Base-by-base conservation (phyloP, 2,113 vertebrate species). In the Tilapia sparmanii region DNA sequence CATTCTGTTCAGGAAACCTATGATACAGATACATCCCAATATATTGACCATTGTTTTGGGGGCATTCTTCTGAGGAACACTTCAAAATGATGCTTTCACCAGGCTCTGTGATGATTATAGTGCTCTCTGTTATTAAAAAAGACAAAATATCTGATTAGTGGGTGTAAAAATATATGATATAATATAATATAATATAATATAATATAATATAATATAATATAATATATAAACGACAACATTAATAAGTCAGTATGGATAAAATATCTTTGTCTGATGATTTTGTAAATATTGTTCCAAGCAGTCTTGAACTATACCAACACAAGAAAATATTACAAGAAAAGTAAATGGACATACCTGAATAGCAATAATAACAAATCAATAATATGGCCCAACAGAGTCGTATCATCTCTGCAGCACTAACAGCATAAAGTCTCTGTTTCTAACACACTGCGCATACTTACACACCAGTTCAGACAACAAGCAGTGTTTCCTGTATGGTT, bases 1-100 rank as follows among this genome's bases (percentile, higher is more conserved):
- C n/a, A 2, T 80, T 2, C 1, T 3, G 0, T 19, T 22, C 0
- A 3, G 1, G 1, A 6, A 10, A 7, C 2, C 19, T 2, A 3
- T 63, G 40, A 24, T 83, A 92, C 40, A 95, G 61, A 82, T 92
- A 94, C 82, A 94, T 87, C 3, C 71, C 92, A 2, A 0, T 0
- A 8, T 13, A 45, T 2, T 0, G 53, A 2, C 53, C 0, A 55
- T 1, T 3, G 1, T 18, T 2, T 8, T 1, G 4, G 22, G 8
- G 8, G 57, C 85, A 82, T 68, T 10, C 9, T 3, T 11, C 4
- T 5, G 7, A 24, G 18, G 83, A 91, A 52, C 94, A 91, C 1
- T 38, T 18, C 5, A 94, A 42, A 35, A 9, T 86, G 53, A 92
- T 24, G 0, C 5, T 80, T 4, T 80, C 11, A 6, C 90, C 87